Base-by-base conservation (phyloP, 2,113 vertebrate species). In the Callionymus lyra region DNA sequence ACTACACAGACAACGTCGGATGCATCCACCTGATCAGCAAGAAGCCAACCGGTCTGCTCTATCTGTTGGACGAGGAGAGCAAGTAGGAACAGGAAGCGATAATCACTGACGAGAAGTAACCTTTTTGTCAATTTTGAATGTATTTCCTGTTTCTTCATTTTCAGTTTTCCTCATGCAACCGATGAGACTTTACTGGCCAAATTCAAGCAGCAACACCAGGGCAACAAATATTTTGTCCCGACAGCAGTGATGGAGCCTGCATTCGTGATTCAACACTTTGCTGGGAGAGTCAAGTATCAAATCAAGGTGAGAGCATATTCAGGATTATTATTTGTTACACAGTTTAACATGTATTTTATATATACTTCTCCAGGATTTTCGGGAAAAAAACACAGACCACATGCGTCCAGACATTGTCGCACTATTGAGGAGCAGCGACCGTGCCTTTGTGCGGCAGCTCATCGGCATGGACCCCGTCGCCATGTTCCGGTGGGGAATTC, bases 341-440 rank as follows among this genome's bases (percentile, higher is more conserved):
- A 35, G 11, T 9, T 35, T 6, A 3, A n/a, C 5, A n/a, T 11
- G 12, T 35, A 6, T 12, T 35, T 35, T 6, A 1, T 35, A 8
- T 11, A 12, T 35, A 2, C 12, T 12, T 12, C 34, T 6, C 12
- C 70, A 98, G 95, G 95, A 98, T 71, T 98, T 98, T 77, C 86
- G 95, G 12, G 95, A 98, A 83, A 98, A 98, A 55, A 98, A 98
- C 65, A 98, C 94, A 14, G 95, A 98, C 70, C 91, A 96, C 83
- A 98, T 98, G 95, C 87, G 95, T 2, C 91, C 94, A 0, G 95
- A 98, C 50, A 98, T 98, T 0, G 93, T 98, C 41, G 93, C 92
- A 0, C 82, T 98, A 13, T 79, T 98, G n/a, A 80, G 95, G 6
- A 88, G 95, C 77, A 98, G 95, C 0, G 92, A 97, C 65, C 88